Conservation (phyloP, 2,888 invertebrate species). For the Matsumyia berberina region DNA sequence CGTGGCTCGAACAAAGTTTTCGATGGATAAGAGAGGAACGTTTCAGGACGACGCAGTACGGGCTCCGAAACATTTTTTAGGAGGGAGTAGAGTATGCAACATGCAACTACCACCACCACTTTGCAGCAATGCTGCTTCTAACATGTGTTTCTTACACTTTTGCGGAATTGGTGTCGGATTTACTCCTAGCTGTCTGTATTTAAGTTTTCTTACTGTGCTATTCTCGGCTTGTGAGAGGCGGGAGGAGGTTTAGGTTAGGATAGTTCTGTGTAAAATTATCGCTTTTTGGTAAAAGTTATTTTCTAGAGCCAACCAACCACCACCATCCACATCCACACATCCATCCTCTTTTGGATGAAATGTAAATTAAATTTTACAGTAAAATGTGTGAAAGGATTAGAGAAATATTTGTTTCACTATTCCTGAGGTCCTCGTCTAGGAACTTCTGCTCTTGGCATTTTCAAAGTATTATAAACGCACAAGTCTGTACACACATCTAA, state of each 20-base stretch:
- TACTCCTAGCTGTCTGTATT: conserved; percentile 48
- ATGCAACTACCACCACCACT: conserved; percentile 24
- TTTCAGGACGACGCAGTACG: no score
- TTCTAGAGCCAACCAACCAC: conserved; percentile 20
- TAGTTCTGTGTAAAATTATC: conserved; percentile 67
- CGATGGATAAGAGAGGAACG: conserved; percentile 18
- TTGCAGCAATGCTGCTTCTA: conserved; percentile 44
- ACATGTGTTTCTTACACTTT: conserved; percentile 64
- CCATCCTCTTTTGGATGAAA: conserved; percentile 21
- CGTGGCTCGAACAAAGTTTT: conserved; percentile 50
- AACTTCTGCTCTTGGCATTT: conserved; percentile 60
- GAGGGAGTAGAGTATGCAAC: conserved; percentile 23
- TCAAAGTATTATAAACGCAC: conserved; percentile 8
- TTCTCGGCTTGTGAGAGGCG: no score
- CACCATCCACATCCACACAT: background rate
- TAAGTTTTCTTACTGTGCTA: conserved; percentile 12
- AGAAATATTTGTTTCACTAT: conserved; percentile 11
- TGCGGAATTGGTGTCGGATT: conserved; percentile 58
- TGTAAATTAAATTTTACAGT: conserved; percentile 69
- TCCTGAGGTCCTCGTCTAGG: background rate
- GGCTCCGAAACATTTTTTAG: conserved; percentile 38
- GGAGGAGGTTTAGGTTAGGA: conserved; percentile 8
- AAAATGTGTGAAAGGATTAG: conserved; percentile 45
- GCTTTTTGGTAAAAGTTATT: conserved; percentile 59
- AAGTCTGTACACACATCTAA: conserved; percentile 24